Evolutionary conservation across 2,113 vertebrate species (phyloP).

Genomic region (Xiphias gladius): DNA sequence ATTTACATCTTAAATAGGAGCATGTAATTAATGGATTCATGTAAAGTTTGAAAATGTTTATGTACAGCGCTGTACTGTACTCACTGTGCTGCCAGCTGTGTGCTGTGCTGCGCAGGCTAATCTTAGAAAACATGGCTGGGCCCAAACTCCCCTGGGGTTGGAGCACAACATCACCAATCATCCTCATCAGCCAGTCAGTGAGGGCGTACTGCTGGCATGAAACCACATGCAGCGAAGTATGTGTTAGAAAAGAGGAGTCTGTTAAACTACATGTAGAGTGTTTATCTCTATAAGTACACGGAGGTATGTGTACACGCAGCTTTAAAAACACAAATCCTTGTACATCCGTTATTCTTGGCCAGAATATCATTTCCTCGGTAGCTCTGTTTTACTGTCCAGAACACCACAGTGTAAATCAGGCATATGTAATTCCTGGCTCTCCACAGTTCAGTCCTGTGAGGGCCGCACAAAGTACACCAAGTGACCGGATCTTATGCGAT

Average conservation of each 20-base stretch:
- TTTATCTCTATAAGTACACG: slow-evolving; percentile 40
- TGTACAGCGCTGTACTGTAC: slow-evolving; percentile 34
- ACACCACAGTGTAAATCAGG: slow-evolving; percentile 40
- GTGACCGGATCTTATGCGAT: slow-evolving; percentile 41
- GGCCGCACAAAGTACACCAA: slow-evolving; percentile 7
- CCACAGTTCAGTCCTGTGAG: slow-evolving; percentile 14
- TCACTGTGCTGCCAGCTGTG: slow-evolving; percentile 47
- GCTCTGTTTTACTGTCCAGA: slow-evolving; percentile 34
- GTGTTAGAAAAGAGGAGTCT: slow-evolving; percentile 33
- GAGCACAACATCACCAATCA: slow-evolving; percentile 71
- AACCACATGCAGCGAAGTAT: slow-evolving; percentile 10
- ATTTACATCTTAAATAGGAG: slow-evolving; percentile 45
- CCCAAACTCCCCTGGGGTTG: slow-evolving; percentile 56
- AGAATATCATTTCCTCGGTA: slow-evolving; percentile 32
- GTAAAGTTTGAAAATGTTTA: slow-evolving; percentile 6
- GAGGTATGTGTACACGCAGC: slow-evolving; percentile 56
- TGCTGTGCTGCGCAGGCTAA: slow-evolving; percentile 67
- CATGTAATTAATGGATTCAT: slow-evolving; percentile 26
- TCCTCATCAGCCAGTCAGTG: slow-evolving; percentile 59
- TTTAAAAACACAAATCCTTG: slow-evolving; percentile 53
- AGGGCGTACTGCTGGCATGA: slow-evolving; percentile 49
- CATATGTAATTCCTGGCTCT: slow-evolving; percentile 43
- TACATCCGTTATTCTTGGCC: slow-evolving; percentile 48
- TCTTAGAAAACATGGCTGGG: slow-evolving; percentile 74
- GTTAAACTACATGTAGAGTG: slow-evolving; percentile 35